Base-by-base conservation (phyloP, 2,888 invertebrate species). In the Argyra leucocephala region DNA sequence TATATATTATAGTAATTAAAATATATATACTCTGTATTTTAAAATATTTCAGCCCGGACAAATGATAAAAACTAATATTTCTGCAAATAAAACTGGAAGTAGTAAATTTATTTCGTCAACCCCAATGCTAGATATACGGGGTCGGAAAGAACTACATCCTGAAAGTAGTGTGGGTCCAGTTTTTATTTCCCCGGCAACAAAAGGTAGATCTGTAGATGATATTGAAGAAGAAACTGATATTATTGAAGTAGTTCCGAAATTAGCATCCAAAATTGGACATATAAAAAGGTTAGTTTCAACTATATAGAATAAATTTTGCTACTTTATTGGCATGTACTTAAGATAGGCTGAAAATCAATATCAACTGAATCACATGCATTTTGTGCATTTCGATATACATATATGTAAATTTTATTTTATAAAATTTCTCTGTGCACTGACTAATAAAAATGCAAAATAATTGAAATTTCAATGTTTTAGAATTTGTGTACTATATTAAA, bases 171-270 rank as follows among this genome's bases (percentile, higher is more conserved):
- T 67, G 61, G 63, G 62, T 10, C 62, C 64, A 63, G 61, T 65
- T 24, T 66, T 75, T 75, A 65, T 31, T 69, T 26, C 15, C 66
- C 24, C 58, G 62, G 63, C 62, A 48, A 57, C 63, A 61, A 61
- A 64, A 22, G 18, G 23, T 60, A 18, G 71, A 64, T 65, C 48
- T 65, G 22, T 64, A 61, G n/a, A 26, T 61, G 62, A 61, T 61
- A 66, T 66, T 62, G 66, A 60, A 24, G 22, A 64, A 64, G 36
- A 67, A 64, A 15, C 72, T 65, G 75, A 77, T 63, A 74, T 75
- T 65, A 70, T 75, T 24, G 73, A 73, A 64, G 70, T 72, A 63
- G 68, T 73, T 62, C 70, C 72, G 10, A 69, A 69, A 15, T 59
- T 26, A 36, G 22, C 22, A 21, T 23, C 37, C 2, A 31, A 31